Evolutionary conservation across 2,797 vertebrate genomes (phyloP).

Genomic region (Galago senegalensis): DNA sequence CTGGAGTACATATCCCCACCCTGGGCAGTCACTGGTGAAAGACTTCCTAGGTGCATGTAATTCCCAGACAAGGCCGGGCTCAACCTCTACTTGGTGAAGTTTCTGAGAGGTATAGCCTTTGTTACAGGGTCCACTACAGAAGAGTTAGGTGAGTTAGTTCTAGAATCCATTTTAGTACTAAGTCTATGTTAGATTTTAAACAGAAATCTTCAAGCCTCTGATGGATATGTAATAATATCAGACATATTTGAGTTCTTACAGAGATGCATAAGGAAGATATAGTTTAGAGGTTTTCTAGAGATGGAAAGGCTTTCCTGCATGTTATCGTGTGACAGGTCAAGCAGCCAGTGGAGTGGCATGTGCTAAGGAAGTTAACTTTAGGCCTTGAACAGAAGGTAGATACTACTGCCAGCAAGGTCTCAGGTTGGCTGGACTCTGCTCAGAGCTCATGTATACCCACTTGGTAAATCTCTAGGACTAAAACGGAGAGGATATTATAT

Average conservation of each 20-base stretch:
- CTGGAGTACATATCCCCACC: not conserved
- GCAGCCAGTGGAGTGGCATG: not conserved
- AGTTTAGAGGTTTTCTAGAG: not conserved
- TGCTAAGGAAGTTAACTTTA: not conserved
- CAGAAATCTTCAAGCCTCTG: not conserved
- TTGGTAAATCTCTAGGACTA: not conserved
- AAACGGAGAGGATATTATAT: not conserved
- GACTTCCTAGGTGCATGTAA: not conserved
- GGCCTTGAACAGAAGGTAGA: not conserved
- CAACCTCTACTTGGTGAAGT: fast-evolving
- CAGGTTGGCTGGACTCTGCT: not conserved
- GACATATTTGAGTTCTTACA: not conserved
- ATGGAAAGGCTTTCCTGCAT: not conserved
- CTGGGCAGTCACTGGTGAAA: not conserved
- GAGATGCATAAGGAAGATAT: not conserved
- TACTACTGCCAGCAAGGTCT: not conserved
- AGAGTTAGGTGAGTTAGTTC: not conserved
- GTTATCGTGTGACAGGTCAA: not conserved
- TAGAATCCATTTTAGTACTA: not conserved
- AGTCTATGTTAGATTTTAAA: not conserved
- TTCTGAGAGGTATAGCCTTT: not conserved
- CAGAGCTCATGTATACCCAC: not conserved
- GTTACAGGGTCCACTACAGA: not conserved
- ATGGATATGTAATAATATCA: not conserved
- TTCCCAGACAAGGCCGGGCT: not conserved